Conservation (phyloP, 2,888 invertebrate species). For the Crocallis elinguaria region DNA sequence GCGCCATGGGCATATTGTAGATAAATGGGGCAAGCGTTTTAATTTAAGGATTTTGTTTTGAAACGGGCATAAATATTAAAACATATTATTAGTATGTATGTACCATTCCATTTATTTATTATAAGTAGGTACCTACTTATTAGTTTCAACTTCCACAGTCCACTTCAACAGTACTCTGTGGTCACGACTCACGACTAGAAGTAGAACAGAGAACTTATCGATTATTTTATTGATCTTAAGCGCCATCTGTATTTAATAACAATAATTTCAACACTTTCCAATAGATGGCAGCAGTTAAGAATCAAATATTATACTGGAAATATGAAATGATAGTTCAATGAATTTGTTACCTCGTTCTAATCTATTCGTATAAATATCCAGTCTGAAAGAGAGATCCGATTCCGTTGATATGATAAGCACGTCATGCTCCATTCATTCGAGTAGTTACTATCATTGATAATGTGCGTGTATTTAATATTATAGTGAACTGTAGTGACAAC, state of each 20-base stretch:
- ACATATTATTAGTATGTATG: too few relatives aligned
- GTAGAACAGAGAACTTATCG: neutral
- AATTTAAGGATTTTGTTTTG: too few relatives aligned
- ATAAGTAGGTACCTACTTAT: too few relatives aligned
- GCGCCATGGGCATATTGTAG: too few relatives aligned
- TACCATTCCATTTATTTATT: too few relatives aligned
- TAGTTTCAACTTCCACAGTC: too few relatives aligned
- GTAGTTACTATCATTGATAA: slow-evolving; percentile 29
- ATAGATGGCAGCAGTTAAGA: slow-evolving; percentile 43
- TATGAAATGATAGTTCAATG: slow-evolving; percentile 37
- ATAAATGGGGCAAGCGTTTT: too few relatives aligned
- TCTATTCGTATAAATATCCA: neutral
- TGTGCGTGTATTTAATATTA: slow-evolving; percentile 14
- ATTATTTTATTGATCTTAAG: slow-evolving; percentile 39
- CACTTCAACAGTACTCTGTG: too few relatives aligned
- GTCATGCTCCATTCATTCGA: slow-evolving; percentile 25
- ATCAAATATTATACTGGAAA: slow-evolving; percentile 30
- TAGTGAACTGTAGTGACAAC: neutral
- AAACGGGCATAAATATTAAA: too few relatives aligned
- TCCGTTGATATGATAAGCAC: slow-evolving; percentile 8
- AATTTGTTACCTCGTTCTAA: slow-evolving; percentile 30
- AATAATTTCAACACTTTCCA: slow-evolving; percentile 14
- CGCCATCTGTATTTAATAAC: slow-evolving; percentile 57
- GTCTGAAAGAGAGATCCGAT: slow-evolving; percentile 61
- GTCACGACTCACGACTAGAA: too few relatives aligned